Base-by-base conservation (phyloP, 2,113 vertebrate genomes). In the Campylomormyrus numenius region DNA sequence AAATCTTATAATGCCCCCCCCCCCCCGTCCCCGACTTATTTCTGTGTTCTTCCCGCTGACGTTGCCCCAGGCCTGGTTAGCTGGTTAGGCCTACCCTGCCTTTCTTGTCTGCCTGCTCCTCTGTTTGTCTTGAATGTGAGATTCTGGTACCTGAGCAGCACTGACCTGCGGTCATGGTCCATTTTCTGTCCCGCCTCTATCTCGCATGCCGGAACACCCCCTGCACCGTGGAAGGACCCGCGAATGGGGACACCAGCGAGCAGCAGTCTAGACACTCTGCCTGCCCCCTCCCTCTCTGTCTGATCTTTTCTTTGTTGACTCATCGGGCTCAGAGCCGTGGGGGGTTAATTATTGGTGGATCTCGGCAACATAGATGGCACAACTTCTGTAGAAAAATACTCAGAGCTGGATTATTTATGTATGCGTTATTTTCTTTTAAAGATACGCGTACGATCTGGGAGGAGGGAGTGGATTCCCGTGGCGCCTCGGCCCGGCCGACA, bases 271-370 rank as follows among this genome's bases (percentile, higher is more conserved):
- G 74, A 80, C 74, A 74, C 66, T 35, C 10, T 39, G 35, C 74
- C 74, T 42, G 74, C 35, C 53, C 5, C 31, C 4, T 48, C 83
- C 42, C 39, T n/a, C 83, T 10, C 35, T 35, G 6, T 21, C 87
- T 31, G 87, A 42, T 46, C 19, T 62, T 66, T 87, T 88, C 39
- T 42, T 88, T 56, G 87, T 19, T 24, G 52, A 88, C 87, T 88
- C 87, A 13, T 39, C 8, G 39, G 39, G 56, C 39, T 46, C 39
- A 46, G 87, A 66, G 53, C 87, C 11, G 53, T 42, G 87, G 49
- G 87, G 52, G 87, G 35, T 31, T 80, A 80, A 80, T 80, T 80
- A 80, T 35, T n/a, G 74, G 35, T 70, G 35, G 35, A 39, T 80
- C 31, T 80, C 4, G 5, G 35, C 6, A 80, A 42, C 17, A 39